A percentile compares a stretch with the other conserved stretches of the same genome.
Evolutionary conservation across 2,888 invertebrate species (phyloP).

Genomic region (Brenthis hecate): DNA sequence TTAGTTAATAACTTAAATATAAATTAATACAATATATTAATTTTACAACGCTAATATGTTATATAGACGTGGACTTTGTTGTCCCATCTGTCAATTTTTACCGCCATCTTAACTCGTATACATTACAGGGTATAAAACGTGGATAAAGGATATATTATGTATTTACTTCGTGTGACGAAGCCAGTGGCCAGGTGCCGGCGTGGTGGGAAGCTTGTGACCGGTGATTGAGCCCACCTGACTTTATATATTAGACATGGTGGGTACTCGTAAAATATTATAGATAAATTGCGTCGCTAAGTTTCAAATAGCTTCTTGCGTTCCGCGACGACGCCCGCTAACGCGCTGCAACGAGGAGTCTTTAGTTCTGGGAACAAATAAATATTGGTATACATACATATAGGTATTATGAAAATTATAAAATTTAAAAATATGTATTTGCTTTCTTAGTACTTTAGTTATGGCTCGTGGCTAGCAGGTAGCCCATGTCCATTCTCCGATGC

Average conservation of each 20-base stretch:
- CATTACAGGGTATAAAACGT: conserved; percentile 6
- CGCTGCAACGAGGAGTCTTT: conserved; percentile 65
- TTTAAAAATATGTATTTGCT: no score
- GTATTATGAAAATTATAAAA: background rate
- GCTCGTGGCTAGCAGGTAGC: no score
- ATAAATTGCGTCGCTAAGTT: conserved; percentile 25
- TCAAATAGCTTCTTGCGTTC: conserved; percentile 88
- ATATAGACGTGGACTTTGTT: conserved; percentile 6
- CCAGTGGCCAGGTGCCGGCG: conserved; percentile 75
- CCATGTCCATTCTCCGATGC: no score
- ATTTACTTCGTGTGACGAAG: conserved; percentile 39
- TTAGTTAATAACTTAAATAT: conserved; percentile 48
- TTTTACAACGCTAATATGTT: conserved; percentile 25
- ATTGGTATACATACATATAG: background rate
- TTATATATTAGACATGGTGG: conserved; percentile 9
- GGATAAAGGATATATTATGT: conserved; percentile 8
- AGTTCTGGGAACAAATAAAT: conserved; percentile 64
- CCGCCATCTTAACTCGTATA: conserved; percentile 21
- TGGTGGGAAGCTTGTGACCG: conserved; percentile 61
- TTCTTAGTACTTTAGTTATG: no score
- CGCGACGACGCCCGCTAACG: conserved; percentile 87
- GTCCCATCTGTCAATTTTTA: conserved; percentile 12
- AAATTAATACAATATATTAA: conserved; percentile 39
- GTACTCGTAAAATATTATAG: conserved; percentile 14
- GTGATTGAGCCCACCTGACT: conserved; percentile 8